phyloP scores from a whole-genome alignment of 2,888 invertebrate genomes.

The Phortica okadai region DNA sequence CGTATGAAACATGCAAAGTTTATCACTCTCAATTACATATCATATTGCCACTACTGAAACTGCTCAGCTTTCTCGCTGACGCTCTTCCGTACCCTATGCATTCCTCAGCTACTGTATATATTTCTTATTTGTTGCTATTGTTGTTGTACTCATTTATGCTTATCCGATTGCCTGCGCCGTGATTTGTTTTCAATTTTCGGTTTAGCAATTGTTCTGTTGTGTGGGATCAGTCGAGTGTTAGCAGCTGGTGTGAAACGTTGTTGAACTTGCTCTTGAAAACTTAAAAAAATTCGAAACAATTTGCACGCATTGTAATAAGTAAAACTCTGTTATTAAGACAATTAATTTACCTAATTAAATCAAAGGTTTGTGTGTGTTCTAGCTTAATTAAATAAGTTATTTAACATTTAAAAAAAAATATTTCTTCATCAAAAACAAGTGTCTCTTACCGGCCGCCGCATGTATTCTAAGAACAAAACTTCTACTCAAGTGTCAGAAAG shows the following conservation, averaged over 20 bases:
- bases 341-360: too few relatives aligned
- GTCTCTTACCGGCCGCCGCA: neutral
- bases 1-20: too few relatives aligned
- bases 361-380: too few relatives aligned
- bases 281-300: slow-evolving; percentile 5
- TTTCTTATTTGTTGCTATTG: slow-evolving; percentile 23
- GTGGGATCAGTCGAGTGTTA: slow-evolving; percentile 19
- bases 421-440: neutral
- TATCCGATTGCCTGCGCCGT: slow-evolving; percentile 60
- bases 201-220: slow-evolving; percentile 25
- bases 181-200: slow-evolving; percentile 49
- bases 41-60: too few relatives aligned
- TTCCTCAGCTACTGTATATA: neutral
- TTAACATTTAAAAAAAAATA: neutral
- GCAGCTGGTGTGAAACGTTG: slow-evolving; percentile 18
- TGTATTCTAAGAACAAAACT: neutral
- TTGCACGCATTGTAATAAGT: neutral
- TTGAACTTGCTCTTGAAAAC: slow-evolving; percentile 20
- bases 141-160: slow-evolving; percentile 52
- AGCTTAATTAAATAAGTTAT: too few relatives aligned
- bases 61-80: neutral
- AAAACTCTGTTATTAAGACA: neutral
- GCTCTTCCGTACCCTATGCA: neutral
- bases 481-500: slow-evolving; percentile 20
- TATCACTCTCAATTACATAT: too few relatives aligned